Conservation (phyloP, 2,113 vertebrate species). For the Gymnocephalus cernua region DNA sequence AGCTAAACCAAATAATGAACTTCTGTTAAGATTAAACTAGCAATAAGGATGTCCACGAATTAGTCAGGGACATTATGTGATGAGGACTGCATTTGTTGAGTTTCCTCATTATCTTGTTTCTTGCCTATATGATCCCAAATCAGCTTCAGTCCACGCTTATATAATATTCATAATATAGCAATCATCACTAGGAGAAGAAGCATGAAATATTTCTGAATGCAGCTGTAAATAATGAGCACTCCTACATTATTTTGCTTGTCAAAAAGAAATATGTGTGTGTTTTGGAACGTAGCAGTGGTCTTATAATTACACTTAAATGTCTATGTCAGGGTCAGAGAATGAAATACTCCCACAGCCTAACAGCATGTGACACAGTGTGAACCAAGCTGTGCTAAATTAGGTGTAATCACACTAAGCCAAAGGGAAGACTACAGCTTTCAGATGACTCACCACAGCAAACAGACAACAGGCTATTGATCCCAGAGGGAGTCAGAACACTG, state of each 20-base stretch:
- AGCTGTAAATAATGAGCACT: background rate
- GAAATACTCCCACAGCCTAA: conserved; percentile 25
- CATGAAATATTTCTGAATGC: background rate
- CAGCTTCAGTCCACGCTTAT: conserved; percentile 5
- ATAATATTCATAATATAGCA: background rate
- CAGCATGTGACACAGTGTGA: conserved; percentile 60
- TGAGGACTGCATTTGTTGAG: too few species aligned
- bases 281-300: background rate
- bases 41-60: too few species aligned
- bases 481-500: conserved; percentile 28
- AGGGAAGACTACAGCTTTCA: conserved; percentile 49
- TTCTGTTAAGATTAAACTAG: too few species aligned
- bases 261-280: too few species aligned
- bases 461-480: conserved; percentile 57
- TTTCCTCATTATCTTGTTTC: too few species aligned
- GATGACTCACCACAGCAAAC: conserved; percentile 60
- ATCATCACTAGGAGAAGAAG: background rate
- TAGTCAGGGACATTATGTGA: too few species aligned
- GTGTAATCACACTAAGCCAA: conserved; percentile 51
- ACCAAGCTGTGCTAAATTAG: conserved; percentile 53
- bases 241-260: background rate
- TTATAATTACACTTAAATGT: conserved; percentile 3
- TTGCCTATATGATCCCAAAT: conserved; percentile 59
- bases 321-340: conserved; percentile 8
- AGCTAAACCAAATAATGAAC: too few species aligned